Base-by-base conservation (phyloP, 2,113 vertebrate species). In the Lycocorax pyrrhopterus region DNA sequence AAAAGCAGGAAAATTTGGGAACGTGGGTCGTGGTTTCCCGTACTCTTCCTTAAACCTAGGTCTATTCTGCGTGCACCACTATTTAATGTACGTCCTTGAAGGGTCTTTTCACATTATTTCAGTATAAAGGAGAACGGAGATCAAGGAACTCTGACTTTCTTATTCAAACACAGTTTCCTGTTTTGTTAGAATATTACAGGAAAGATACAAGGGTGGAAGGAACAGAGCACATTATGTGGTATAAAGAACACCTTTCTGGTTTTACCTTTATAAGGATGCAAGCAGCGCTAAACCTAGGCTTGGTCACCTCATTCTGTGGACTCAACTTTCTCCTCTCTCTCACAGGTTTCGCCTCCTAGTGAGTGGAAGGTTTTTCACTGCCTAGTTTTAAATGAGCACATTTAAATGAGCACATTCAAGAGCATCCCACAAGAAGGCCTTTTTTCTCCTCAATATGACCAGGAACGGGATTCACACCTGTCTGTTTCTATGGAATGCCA, bases 21-120 rank as follows among this genome's bases (percentile, higher is more conserved):
- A 18, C 2, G 0, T 2, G 12, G 16, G n/a, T 22, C 12, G 1
- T 10, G 8, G 18, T 23, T 89, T 66, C 39, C 51, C 2, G 1
- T 26, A 32, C 10, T 25, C 12, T 52, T 46, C 80, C 77, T 74
- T 26, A 62, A 91, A 41, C 15, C 18, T 22, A 26, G 20, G 25
- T 39, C 23, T 93, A 2, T 29, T 69, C 25, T n/a, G 4, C 5
- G 12, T 53, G 26, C 43, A 49, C 12, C 20, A 29, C 21, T 81
- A 41, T 53, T 68, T 81, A 37, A 75, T 30, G 22, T n/a, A 37
- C 1, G 0, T 10, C 7, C 27, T 55, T 33, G 23, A 62, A 78
- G 18, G 20, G 12, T 18, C 9, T 52, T 80, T 67, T 64, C 15
- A 15, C 44, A 39, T 66, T 44, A 41, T 84, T 88, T 89, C 66